Conservation (phyloP, 2,888 invertebrate genomes). For the Miltochrista miniata region DNA sequence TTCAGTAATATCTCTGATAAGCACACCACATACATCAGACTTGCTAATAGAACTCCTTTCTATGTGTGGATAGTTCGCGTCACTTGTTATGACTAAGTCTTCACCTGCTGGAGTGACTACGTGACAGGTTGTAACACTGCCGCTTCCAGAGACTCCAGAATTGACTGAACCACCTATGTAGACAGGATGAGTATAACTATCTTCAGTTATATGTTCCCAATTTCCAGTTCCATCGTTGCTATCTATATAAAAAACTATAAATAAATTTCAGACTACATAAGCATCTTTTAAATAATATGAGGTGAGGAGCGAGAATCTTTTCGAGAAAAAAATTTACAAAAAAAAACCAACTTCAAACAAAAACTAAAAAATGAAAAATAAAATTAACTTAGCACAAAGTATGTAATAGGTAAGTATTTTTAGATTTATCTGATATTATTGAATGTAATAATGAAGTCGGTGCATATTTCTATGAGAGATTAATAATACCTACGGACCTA, state of each 20-base stretch:
- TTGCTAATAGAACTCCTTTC: slow-evolving; percentile 25
- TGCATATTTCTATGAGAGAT: too few relatives aligned
- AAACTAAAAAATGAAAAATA: too few relatives aligned
- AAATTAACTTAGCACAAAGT: too few relatives aligned
- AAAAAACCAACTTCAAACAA: too few relatives aligned
- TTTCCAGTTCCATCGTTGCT: slow-evolving; percentile 11
- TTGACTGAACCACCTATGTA: slow-evolving; percentile 38
- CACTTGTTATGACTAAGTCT: slow-evolving; percentile 35
- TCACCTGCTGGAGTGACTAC: slow-evolving; percentile 51
- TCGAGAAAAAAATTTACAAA: too few relatives aligned
- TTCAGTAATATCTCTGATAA: slow-evolving; percentile 42
- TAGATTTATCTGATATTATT: too few relatives aligned
- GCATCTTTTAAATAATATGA: too few relatives aligned
- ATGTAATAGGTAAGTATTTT: too few relatives aligned
- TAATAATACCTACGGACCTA: too few relatives aligned
- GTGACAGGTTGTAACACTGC: slow-evolving; percentile 40
- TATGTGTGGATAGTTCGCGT: slow-evolving; percentile 43
- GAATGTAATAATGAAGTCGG: too few relatives aligned
- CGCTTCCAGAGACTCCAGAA: slow-evolving; percentile 35
- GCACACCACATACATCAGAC: slow-evolving; percentile 37
- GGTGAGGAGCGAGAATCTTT: too few relatives aligned
- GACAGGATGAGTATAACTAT: slow-evolving; percentile 37
- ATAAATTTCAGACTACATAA: too few relatives aligned
- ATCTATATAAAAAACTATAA: slow-evolving; percentile 27
- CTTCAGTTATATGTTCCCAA: slow-evolving; percentile 22